Percentiles rank a stretch among this genome's conserved stretches.
Conservation (phyloP, 2,888 invertebrate genomes). For the Erebia ligea region DNA sequence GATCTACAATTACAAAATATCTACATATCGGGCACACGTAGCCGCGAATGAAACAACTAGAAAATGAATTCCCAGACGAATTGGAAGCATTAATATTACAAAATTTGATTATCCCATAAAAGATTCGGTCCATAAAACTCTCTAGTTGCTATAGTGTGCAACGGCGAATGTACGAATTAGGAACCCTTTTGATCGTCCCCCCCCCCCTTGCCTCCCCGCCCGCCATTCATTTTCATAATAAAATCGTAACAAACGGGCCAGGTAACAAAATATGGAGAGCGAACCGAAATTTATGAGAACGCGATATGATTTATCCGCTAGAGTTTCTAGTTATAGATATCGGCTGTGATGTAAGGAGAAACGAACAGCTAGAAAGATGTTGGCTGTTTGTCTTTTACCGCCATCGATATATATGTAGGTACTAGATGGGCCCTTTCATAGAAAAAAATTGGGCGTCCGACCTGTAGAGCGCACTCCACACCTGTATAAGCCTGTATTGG, state of each 20-base stretch:
- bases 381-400: conserved; percentile 4
- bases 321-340: conserved; percentile 32
- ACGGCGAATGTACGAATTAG: conserved; percentile 80
- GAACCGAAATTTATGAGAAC: conserved; percentile 76
- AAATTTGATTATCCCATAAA: conserved; percentile 83
- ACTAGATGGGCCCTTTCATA: too few relatives aligned
- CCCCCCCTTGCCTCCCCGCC: conserved; percentile 49
- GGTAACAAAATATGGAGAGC: conserved; percentile 82
- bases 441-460: too few relatives aligned
- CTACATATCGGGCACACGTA: conserved; percentile 21
- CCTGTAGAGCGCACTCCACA: too few relatives aligned
- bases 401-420: too few relatives aligned
- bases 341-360: conserved; percentile 1
- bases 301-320: conserved; percentile 68
- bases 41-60: conserved; percentile 43
- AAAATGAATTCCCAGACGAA: conserved; percentile 73
- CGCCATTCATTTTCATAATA: conserved; percentile 84
- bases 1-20: conserved; percentile 18
- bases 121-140: conserved; percentile 81
- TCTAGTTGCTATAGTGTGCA: conserved; percentile 77
- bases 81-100: conserved; percentile 79
- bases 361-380: conserved; percentile 20
- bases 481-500: too few relatives aligned
- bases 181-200: conserved; percentile 77
- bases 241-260: conserved; percentile 82